A percentile compares a stretch with the other conserved stretches of the same genome.
These are phyloP conservation scores for Eubucco bourcierii DNA, from an alignment of 2,113 vertebrate species.

Conservation along the genomic window DNA sequence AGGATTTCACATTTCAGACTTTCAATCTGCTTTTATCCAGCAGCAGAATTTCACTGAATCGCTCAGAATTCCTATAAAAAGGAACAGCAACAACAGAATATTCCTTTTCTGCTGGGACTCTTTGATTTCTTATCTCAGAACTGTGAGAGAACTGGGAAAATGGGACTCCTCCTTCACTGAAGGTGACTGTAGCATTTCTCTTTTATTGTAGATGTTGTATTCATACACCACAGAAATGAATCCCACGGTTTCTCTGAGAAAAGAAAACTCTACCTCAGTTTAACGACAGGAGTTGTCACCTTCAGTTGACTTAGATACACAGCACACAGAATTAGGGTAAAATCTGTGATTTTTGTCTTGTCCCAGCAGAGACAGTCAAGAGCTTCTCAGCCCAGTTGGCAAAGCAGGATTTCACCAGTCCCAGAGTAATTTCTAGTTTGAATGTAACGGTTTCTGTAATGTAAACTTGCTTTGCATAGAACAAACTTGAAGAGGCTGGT, in stretches of 20 bases:
- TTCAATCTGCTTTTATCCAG: neutral
- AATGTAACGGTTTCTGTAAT: neutral
- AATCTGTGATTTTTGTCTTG: neutral
- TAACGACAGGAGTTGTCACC: neutral
- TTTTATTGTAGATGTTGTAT: neutral
- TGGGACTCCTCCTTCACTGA: rapidly evolving
- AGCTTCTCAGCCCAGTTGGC: neutral
- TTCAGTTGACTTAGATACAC: neutral
- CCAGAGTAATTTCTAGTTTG: neutral
- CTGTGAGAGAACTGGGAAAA: neutral
- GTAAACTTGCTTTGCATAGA: neutral
- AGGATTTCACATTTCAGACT: neutral
- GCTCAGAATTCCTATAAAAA: neutral
- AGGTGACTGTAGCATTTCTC: neutral
- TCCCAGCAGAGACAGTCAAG: neutral
- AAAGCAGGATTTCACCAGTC: neutral
- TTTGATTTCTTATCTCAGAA: neutral
- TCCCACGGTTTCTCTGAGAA: neutral
- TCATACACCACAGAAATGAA: neutral
- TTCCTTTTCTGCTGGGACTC: neutral
- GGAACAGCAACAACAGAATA: neutral
- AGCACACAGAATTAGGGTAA: neutral
- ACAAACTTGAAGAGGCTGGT: neutral
- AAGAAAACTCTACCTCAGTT: neutral
- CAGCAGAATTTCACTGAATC: neutral